These are phyloP conservation scores for Oreortyx pictus DNA, from an alignment of 2,797 vertebrate genomes.

Conservation along the genomic window DNA sequence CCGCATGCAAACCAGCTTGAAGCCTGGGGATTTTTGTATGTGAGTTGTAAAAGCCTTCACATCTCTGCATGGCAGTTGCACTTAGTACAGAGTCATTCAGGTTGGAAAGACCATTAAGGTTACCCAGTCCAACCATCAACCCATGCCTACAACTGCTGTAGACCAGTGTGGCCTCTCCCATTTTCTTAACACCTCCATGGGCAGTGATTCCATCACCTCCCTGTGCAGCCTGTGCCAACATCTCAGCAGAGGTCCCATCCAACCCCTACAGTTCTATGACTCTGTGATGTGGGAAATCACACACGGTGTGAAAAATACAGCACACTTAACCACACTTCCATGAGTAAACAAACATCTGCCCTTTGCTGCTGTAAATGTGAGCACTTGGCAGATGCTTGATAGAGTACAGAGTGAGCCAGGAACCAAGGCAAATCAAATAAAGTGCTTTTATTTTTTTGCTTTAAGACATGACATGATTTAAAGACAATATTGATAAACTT, in stretches of 20 bases:
- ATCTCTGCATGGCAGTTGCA: too few species aligned
- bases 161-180: too few species aligned
- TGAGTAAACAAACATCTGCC: neutral
- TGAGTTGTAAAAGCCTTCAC: too few species aligned
- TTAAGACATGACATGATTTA: slow-evolving; percentile 1
- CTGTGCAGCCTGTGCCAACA: too few species aligned
- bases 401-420: neutral
- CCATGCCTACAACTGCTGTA: too few species aligned
- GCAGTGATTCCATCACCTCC: too few species aligned
- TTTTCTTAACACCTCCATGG: too few species aligned
- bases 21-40: neutral
- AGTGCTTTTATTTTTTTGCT: neutral
- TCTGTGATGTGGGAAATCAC: neutral
- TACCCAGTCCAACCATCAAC: too few species aligned
- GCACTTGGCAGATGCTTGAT: neutral
- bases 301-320: rapidly evolving
- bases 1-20: neutral
- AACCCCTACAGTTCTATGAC: too few species aligned
- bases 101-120: too few species aligned
- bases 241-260: too few species aligned
- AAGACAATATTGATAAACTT: neutral
- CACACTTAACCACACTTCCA: neutral
- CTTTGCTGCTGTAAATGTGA: neutral
- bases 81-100: too few species aligned
- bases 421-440: neutral